phyloP scores from a whole-genome alignment of 2,888 invertebrate species.

The Alviniconcha strummeri region DNA sequence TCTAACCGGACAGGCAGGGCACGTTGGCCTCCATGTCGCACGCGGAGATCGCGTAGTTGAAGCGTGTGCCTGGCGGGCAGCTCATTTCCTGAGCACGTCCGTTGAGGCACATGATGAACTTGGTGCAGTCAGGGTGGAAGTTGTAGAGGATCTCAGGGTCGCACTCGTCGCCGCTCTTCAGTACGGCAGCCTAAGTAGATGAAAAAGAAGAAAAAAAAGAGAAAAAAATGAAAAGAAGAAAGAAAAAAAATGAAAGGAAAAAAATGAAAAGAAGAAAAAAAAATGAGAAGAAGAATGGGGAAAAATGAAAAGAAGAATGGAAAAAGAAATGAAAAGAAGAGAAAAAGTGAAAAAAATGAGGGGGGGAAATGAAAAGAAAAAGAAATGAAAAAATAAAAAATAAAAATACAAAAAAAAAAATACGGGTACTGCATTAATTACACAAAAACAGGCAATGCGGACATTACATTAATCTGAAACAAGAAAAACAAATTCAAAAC shows the following conservation, averaged over 20 bases:
- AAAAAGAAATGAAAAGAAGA: not conserved
- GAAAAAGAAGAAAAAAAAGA: not conserved
- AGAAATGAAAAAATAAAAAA: not conserved
- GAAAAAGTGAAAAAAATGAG: not conserved
- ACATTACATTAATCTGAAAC: no score
- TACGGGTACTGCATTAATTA: not conserved
- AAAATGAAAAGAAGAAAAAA: not conserved
- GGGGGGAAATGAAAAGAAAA: not conserved
- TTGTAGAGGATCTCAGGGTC: slow-evolving; percentile 7
- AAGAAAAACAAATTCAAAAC: no score
- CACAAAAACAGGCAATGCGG: no score
- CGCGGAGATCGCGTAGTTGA: slow-evolving; percentile 19
- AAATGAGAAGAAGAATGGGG: not conserved
- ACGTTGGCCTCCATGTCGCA: slow-evolving; percentile 22
- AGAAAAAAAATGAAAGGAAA: no score
- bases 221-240: not conserved
- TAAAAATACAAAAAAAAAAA: not conserved
- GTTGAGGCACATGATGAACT: slow-evolving; percentile 36
- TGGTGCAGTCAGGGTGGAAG: slow-evolving; percentile 30
- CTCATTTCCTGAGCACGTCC: slow-evolving; percentile 28
- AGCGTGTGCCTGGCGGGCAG: slow-evolving; percentile 31
- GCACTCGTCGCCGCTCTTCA: slow-evolving; percentile 19
- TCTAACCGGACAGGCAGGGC: slow-evolving; percentile 1
- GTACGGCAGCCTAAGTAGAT: not conserved
- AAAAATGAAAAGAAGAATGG: not conserved